Conservation (phyloP, 2,113 vertebrate genomes). For the Porphyrio hochstetteri region DNA sequence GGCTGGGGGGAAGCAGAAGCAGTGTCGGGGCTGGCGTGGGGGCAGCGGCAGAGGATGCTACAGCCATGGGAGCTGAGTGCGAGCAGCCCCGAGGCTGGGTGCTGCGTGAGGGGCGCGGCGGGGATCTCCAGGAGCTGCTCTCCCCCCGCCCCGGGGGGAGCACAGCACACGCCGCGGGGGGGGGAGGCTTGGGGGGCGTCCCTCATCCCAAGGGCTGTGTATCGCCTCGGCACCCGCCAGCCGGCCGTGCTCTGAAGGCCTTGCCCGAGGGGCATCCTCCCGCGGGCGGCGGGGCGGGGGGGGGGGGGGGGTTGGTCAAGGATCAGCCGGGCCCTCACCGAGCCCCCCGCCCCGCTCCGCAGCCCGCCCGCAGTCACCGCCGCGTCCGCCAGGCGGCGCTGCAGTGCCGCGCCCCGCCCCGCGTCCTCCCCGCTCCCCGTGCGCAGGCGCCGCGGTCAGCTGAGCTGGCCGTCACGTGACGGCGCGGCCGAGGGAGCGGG, state of each 20-base stretch:
- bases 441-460: neutral
- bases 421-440: neutral
- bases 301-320: no score
- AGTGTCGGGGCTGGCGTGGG: neutral
- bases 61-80: neutral
- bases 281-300: no score
- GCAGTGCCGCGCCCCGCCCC: neutral
- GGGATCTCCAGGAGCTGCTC: neutral
- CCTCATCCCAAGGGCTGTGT: fast-evolving
- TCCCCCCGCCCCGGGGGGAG: fast-evolving
- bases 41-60: fast-evolving
- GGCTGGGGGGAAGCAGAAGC: neutral
- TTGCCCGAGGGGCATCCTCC: neutral
- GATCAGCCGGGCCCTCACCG: neutral
- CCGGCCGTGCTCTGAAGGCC: neutral
- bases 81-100: neutral
- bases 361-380: no score
- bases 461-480: neutral
- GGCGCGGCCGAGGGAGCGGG: neutral
- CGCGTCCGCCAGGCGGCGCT: neutral
- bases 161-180: no score
- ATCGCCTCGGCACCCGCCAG: neutral
- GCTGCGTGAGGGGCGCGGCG: no score
- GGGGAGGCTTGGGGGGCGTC: neutral
- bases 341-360: neutral